Evolutionary conservation across 2,113 vertebrate genomes (phyloP), one percentile per base, ranked within the genome.

Genomic region (Camelus dromedarius): DNA sequence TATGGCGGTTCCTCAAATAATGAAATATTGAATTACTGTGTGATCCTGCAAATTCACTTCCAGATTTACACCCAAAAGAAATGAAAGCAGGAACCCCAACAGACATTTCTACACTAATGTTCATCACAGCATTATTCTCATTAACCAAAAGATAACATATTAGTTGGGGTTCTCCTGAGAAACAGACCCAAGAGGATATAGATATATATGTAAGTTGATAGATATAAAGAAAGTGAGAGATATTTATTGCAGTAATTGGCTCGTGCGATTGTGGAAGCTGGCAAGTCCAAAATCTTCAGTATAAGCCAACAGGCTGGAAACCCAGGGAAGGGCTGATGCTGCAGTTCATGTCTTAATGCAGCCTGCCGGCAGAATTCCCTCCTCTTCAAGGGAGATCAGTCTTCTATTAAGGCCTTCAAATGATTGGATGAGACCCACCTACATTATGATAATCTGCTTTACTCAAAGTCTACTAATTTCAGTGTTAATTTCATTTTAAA

Each of bases 21-120:
- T 42, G 7, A 77, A 93, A 83, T 38, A 56, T 66, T 38, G 19
- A 75, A 73, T 54, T 83, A 69, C 35, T 62, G 60, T 84, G 56
- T 79, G 18, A 73, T 52, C 50, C 30, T 85, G 18, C 1, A 80
- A 80, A 72, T 84, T 26, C n/a, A 80, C 56, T 79, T 70, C 56
- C 89, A 73, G n/a, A 7, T 85, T 77, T 38, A 18, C 8, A 79
- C 16, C 5, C 62, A 85, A 96, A 96, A 79, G 28, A 73, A 95
- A 4, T 60, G 24, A 76, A 75, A 75, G 35, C 9, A 24, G 30
- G 13, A 88, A 79, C 30, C 67, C 69, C 30, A 89, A 69, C 3
- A 81, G 66, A 80, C 22, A 28, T 83, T 56, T 67, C 46, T 89
- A 86, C 12, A 89, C 8, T 24, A 5, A 8, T 50, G 12, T 42